A percentile compares a stretch with the other conserved stretches of the same genome.
phyloP scores from a whole-genome alignment of 2,888 invertebrate species.

The Sisyra nigra region DNA sequence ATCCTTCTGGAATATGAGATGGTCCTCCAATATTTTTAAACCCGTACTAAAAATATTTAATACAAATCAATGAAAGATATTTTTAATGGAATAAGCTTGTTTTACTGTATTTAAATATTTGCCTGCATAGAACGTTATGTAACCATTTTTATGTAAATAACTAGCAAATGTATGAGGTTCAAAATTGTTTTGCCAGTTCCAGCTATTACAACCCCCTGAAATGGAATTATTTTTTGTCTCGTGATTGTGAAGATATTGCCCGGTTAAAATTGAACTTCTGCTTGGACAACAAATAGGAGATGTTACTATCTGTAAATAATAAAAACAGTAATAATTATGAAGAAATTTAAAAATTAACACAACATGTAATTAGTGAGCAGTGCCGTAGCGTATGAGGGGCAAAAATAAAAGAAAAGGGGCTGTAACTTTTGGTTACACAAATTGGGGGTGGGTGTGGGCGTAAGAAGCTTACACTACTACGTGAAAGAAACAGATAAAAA shows the following conservation, averaged over 20 bases:
- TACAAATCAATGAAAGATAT: constrained; percentile 4
- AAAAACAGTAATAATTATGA: background rate
- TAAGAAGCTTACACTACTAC: no score
- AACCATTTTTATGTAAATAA: constrained; percentile 43
- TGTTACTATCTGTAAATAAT: constrained; percentile 50
- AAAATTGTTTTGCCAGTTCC: constrained; percentile 42
- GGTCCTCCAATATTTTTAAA: constrained; percentile 36
- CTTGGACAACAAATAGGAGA: constrained; percentile 85
- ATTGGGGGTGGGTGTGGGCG: no score
- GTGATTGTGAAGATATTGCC: constrained; percentile 73
- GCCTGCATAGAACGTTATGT: constrained; percentile 80
- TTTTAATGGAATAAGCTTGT: background rate
- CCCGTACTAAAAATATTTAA: constrained; percentile 40
- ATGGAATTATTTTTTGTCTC: constrained; percentile 60
- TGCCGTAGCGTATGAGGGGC: no score
- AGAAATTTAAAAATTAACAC: constrained; percentile 5
- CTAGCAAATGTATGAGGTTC: constrained; percentile 56
- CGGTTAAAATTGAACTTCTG: constrained; percentile 72
- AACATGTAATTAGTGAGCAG: no score
- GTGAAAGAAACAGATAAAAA: no score
- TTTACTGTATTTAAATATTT: constrained; percentile 81
- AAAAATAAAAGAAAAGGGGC: no score
- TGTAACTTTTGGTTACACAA: no score
- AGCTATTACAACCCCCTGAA: constrained; percentile 58
- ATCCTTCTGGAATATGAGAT: constrained; percentile 60